Conservation (phyloP, 2,888 invertebrate genomes). For the Amblyteles armatorius region DNA sequence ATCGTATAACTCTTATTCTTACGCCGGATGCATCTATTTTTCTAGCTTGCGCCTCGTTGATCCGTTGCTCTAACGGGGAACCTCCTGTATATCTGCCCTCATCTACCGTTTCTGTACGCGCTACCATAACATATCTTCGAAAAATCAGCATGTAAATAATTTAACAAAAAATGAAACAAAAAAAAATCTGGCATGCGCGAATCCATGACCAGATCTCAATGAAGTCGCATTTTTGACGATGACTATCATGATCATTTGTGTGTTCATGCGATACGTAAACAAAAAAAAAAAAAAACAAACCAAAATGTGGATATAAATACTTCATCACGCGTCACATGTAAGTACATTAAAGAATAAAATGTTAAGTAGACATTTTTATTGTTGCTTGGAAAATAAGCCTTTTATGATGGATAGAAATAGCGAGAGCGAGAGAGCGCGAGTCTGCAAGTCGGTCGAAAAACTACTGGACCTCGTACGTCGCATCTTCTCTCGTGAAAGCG, state of each 20-base stretch:
- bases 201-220: conserved; percentile 19
- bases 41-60: conserved; percentile 66
- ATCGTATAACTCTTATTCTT: conserved; percentile 42
- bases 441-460: conserved; percentile 53
- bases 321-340: conserved; percentile 61
- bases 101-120: conserved; percentile 37
- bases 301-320: conserved; percentile 53
- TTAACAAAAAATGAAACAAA: conserved; percentile 22
- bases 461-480: conserved; percentile 24
- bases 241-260: conserved; percentile 62
- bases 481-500: conserved; percentile 72
- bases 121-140: conserved; percentile 7
- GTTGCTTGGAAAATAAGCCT: conserved; percentile 48
- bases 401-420: conserved; percentile 34
- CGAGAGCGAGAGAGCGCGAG: conserved; percentile 19
- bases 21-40: conserved; percentile 59
- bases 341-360: conserved; percentile 55
- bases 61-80: conserved; percentile 54
- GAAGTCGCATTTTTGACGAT: conserved; percentile 55
- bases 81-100: conserved; percentile 25
- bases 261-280: conserved; percentile 57
- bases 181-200: conserved; percentile 15
- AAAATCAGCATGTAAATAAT: conserved; percentile 10
- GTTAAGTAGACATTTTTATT: conserved; percentile 56
- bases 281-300: conserved; percentile 32